Evolutionary conservation across 2,113 vertebrate genomes (phyloP), one percentile per base, ranked within the genome.

Genomic region (Leptocoma aspasia): DNA sequence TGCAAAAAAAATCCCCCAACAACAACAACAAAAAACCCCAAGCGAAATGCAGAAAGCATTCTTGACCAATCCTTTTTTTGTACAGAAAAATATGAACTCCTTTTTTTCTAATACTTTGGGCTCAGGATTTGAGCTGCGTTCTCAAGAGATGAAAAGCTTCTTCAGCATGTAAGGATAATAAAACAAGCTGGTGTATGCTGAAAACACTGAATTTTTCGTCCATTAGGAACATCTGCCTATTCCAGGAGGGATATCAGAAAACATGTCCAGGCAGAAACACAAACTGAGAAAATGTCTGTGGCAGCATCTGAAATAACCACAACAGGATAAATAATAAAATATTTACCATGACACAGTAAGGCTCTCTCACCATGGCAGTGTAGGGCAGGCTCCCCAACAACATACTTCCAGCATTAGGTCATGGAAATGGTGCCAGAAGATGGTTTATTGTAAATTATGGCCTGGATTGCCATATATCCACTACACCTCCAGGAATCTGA

Each of bases 401-500:
- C 90, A 95, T 95, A 59, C 16, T 88, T 96, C n/a, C 86, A 89
- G 65, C 82, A 91, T 96, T 85, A 94, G 90, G 88, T 96, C 94
- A 94, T 86, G 92, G 75, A 94, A 92, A 35, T 23, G 63, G 82
- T 94, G 86, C 89, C 75, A 89, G 95, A 96, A 92, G 80, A 95
- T 81, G 86, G 94, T 94, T 92, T 90, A 94, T 94, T 95, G 82
- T 95, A 97, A 97, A 95, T 97, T 96, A 95, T 1, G 54, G 87
- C 79, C 89, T 72, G 63, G 75, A 89, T 96, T 94, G 90, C 92
- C 86, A 95, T 91, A 92, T 90, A 96, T 97, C 96, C 90, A 96
- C 79, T 95, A 95, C 95, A 97, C 95, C 96, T 97, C 92, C 76
- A 96, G 95, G 95, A 97, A 95, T 95, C 95, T 97, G 95, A 97